phyloP scores from a whole-genome alignment of 1,140 invertebrate genomes.

The Eupristina koningsbergeri region DNA sequence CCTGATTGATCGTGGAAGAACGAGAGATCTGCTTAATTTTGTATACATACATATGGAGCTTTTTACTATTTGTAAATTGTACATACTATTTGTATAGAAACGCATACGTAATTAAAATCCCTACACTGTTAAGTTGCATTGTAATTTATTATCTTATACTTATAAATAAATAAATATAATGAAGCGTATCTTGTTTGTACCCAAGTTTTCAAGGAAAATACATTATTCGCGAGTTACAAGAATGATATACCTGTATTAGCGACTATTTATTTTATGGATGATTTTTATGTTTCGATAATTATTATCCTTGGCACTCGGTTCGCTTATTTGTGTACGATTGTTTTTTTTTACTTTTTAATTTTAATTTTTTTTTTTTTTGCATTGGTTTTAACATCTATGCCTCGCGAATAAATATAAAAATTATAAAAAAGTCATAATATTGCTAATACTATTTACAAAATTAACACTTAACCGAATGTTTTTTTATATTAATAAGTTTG shows the following conservation, averaged over 20 bases:
- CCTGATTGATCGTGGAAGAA: constrained; percentile 11
- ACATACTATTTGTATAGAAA: constrained; percentile 8
- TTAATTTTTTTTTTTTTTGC: background rate
- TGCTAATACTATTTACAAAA: constrained; percentile 29
- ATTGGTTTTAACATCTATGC: background rate
- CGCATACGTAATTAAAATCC: constrained; percentile 16
- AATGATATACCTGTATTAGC: constrained; percentile 6
- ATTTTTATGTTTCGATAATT: constrained; percentile 14
- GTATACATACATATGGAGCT: background rate
- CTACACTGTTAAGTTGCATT: constrained; percentile 5
- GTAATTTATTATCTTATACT: constrained; percentile 3
- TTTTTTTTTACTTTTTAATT: background rate
- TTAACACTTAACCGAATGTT: background rate
- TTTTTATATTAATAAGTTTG: constrained; percentile 24
- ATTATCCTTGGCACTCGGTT: constrained; percentile 25
- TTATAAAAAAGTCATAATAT: constrained; percentile 7
- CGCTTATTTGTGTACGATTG: background rate
- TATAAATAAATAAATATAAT: constrained; percentile 23
- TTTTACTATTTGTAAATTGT: constrained; percentile 21
- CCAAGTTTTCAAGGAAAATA: constrained; percentile 37
- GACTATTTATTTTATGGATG: constrained; percentile 10
- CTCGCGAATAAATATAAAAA: constrained; percentile 26
- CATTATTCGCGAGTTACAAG: constrained; percentile 10
- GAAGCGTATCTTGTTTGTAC: constrained; percentile 29
- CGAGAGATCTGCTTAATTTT: background rate